Conservation (phyloP, 2,888 invertebrate species). For the Trachelus tabidus region DNA sequence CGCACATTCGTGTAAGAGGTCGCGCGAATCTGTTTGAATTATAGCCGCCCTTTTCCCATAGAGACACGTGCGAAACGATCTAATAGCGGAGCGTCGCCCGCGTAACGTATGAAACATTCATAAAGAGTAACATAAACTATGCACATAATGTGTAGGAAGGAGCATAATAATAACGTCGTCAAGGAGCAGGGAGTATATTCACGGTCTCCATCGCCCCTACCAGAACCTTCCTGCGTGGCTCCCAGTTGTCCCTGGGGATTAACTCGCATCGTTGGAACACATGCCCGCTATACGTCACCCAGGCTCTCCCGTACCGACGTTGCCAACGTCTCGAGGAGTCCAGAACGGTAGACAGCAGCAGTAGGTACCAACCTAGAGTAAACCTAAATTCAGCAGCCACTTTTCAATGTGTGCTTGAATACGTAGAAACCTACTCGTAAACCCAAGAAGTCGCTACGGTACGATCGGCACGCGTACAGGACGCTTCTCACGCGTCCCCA, state of each 20-base stretch:
- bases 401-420: neutral
- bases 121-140: slow-evolving; percentile 51
- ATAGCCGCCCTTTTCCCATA: neutral
- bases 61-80: slow-evolving; percentile 15
- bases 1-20: neutral
- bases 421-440: neutral
- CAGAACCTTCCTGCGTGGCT: slow-evolving; percentile 28
- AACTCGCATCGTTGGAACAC: slow-evolving; percentile 48
- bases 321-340: slow-evolving; percentile 43
- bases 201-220: slow-evolving; percentile 25
- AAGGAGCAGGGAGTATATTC: slow-evolving; percentile 42
- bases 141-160: slow-evolving; percentile 43
- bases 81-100: slow-evolving; percentile 18
- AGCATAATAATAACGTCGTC: slow-evolving; percentile 52
- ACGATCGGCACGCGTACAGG: neutral
- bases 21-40: neutral
- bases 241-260: slow-evolving; percentile 52
- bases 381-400: neutral
- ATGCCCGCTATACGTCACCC: slow-evolving; percentile 46
- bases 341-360: neutral
- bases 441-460: neutral
- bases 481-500: neutral
- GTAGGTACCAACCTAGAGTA: neutral
- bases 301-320: slow-evolving; percentile 34
- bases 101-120: slow-evolving; percentile 23